Base-by-base conservation (phyloP, 64 coral and sea anemone species). In the Montipora efflorescens region DNA sequence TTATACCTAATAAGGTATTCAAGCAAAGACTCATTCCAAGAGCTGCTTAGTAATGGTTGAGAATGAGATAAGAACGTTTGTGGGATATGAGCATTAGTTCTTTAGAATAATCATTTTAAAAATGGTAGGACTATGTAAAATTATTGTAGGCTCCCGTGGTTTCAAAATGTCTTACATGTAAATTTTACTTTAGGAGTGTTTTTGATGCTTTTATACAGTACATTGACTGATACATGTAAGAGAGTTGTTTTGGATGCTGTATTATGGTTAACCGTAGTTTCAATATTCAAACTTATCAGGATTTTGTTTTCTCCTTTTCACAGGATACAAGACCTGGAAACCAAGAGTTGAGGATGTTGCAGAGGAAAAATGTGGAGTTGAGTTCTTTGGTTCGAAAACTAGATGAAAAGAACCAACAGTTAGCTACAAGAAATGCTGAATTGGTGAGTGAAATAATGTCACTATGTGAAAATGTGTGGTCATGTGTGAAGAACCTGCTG, bases 381-480 rank as follows among this genome's bases (percentile, higher is more conserved):
- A 97, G 96, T 59, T 97, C 96, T 62, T 89, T 97, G 59, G 93
- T 97, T 44, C 94, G 94, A 12, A 97, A 97, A 72, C 61, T 97
- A 22, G 96, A 97, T 92, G 96, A 97, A 83, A 97, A 95, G 70
- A 97, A 97, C 73, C 96, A 97, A 69, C 96, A 97, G 19, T 43
- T 97, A 47, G 87, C 93, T 45, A 97, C 96, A 72, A 92, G 93
- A 85, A 97, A 97, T 89, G 81, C 96, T 72, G 96, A 97, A 90
- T 76, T 97, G 83, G 96, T 95, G 82, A 83, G 95, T 73, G 57
- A 45, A 74, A 61, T 47, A 67, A 20, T 20, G 20, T 23, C 25
- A 36, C 36, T 1, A 36, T 43, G 45, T 61, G 5, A 67, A 84
- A 67, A 23, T 49, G 43, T 86, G 44, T 78, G 19, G 82, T 86